Evolutionary conservation across 2,888 invertebrate species (phyloP).

Genomic region (Tetrapedia diversipes): DNA sequence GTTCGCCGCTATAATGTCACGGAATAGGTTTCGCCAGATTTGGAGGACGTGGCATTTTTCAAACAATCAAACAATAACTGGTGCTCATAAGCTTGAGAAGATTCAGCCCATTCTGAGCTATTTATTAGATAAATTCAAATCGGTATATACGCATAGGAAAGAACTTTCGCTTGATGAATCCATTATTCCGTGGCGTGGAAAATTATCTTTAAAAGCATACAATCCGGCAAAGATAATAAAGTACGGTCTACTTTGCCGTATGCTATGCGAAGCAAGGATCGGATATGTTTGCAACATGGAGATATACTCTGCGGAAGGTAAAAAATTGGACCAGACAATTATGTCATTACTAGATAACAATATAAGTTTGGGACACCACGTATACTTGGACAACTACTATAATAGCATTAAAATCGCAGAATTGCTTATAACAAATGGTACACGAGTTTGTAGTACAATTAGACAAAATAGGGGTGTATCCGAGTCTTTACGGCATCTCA

Average conservation of each 20-base stretch:
- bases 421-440: conserved; percentile 2
- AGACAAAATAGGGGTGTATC: conserved; percentile 33
- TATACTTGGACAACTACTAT: neutral
- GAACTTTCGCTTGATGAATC: conserved; percentile 35
- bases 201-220: conserved; percentile 32
- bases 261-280: neutral
- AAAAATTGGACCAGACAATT: no score
- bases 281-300: conserved; percentile 38
- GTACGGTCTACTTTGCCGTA: conserved; percentile 35
- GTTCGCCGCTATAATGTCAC: conserved; percentile 35
- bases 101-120: conserved; percentile 34
- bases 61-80: no score
- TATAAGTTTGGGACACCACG: conserved; percentile 24
- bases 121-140: conserved; percentile 39
- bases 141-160: conserved; percentile 26
- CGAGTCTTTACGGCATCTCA: conserved; percentile 33
- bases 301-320: conserved; percentile 30
- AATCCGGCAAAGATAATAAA: conserved; percentile 35
- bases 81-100: conserved; percentile 35
- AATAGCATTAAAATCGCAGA: neutral
- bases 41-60: conserved; percentile 40
- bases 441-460: conserved; percentile 17
- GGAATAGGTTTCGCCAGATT: conserved; percentile 44
- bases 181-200: conserved; percentile 43
- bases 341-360: conserved; percentile 28